Conservation (phyloP, 2,888 invertebrate genomes). For the Theodoxus fluviatilis region DNA sequence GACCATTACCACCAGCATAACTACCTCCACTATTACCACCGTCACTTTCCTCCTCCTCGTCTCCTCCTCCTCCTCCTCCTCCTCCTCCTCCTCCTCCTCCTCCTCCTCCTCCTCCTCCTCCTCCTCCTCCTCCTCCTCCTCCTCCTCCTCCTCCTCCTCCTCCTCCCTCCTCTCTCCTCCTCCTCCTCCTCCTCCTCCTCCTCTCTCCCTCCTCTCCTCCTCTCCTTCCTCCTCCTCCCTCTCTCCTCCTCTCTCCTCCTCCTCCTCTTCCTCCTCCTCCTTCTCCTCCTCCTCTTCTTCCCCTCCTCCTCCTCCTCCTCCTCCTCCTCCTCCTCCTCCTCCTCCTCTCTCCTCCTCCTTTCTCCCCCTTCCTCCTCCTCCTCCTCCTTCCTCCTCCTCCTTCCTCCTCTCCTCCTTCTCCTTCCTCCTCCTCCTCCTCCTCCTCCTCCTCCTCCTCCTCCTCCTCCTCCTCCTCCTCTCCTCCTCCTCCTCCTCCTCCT, state of each 20-base stretch:
- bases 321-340: background rate
- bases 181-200: background rate
- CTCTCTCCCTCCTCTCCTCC: background rate
- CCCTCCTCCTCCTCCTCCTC: background rate
- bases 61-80: background rate
- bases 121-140: background rate
- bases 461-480: background rate
- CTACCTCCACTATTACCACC: background rate
- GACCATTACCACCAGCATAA: no score
- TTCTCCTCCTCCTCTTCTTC: background rate
- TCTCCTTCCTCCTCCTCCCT: background rate
- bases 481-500: background rate
- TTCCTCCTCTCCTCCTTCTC: no score
- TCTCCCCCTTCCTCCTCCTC: background rate
- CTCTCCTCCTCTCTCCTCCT: background rate
- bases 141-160: background rate
- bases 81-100: slow-evolving; percentile 2
- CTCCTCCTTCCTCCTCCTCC: background rate
- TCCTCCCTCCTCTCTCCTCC: background rate
- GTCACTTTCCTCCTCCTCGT: background rate
- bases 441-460: slow-evolving; percentile 12
- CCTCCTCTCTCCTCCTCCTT: background rate
- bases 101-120: slow-evolving; percentile 13
- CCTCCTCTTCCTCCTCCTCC: background rate
- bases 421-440: slow-evolving; percentile 6